These are phyloP conservation scores for Eulemur albifrons DNA, from an alignment of 2,797 vertebrate species.

Conservation along the genomic window DNA sequence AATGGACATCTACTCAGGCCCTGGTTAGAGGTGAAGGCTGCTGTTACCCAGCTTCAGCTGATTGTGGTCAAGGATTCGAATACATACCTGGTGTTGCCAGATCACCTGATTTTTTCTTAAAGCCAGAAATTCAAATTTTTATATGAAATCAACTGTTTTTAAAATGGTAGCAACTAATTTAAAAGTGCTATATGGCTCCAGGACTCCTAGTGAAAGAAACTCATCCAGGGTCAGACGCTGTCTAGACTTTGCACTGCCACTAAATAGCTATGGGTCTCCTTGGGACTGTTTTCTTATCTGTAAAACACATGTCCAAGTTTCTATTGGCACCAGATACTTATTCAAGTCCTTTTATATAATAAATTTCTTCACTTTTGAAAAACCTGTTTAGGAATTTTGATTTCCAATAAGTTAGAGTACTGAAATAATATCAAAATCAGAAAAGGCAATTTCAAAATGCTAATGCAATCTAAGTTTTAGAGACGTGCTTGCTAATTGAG, in stretches of 20 bases:
- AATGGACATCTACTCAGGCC: background rate
- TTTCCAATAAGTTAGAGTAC: slow-evolving; percentile 7
- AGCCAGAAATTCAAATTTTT: background rate
- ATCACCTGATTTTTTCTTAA: background rate
- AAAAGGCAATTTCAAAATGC: background rate
- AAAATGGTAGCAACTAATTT: background rate
- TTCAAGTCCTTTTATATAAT: background rate
- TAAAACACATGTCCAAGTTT: background rate
- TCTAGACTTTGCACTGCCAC: background rate
- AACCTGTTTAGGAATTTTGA: slow-evolving; percentile 8
- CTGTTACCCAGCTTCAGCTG: background rate
- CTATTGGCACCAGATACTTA: background rate
- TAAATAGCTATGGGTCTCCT: background rate
- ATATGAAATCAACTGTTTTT: slow-evolving; percentile 2
- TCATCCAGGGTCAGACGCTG: background rate
- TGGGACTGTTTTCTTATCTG: background rate
- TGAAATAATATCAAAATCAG: background rate
- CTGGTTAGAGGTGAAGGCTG: background rate
- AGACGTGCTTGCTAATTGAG: background rate
- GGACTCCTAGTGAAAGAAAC: background rate
- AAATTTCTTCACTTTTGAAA: background rate
- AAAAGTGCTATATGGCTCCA: background rate
- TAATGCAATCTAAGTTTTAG: background rate
- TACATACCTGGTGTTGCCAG: background rate
- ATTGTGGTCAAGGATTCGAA: background rate